Evolutionary conservation across 1,140 invertebrate species (phyloP).

Genomic region (Pseudomyrmex concolor): DNA sequence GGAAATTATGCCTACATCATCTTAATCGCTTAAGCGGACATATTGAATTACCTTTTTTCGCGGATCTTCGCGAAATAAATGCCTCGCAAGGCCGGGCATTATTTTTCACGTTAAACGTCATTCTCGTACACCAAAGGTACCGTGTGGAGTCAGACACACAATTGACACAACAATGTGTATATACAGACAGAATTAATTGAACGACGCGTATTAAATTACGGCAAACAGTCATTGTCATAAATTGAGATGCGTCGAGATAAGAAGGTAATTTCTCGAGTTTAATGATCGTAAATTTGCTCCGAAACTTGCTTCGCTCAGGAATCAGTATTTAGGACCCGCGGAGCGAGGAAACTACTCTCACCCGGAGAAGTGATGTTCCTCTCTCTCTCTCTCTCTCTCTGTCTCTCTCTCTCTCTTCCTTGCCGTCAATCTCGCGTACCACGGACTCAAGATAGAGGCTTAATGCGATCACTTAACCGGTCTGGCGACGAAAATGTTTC

Average conservation of each 20-base stretch:
- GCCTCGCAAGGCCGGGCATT: too few relatives aligned
- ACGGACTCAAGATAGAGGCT: neutral
- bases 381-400: too few relatives aligned
- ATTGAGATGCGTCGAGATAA: conserved; percentile 53
- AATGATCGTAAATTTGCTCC: conserved; percentile 52
- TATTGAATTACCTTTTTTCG: too few relatives aligned
- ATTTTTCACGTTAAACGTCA: too few relatives aligned
- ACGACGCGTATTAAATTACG: conserved; percentile 36
- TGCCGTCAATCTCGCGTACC: conserved; percentile 6
- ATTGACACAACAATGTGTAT: conserved; percentile 40
- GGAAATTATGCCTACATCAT: too few relatives aligned
- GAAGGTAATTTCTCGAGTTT: conserved; percentile 46
- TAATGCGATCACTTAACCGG: conserved; percentile 48
- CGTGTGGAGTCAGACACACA: neutral
- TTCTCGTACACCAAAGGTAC: neutral
- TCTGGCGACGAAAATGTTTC: conserved; percentile 26
- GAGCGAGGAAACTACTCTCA: conserved; percentile 44
- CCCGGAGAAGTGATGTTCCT: conserved; percentile 8
- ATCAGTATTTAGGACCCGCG: conserved; percentile 52
- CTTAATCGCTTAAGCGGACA: too few relatives aligned
- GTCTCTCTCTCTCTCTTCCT: conserved; percentile 12
- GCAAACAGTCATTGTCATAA: conserved; percentile 49
- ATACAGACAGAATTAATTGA: conserved; percentile 24
- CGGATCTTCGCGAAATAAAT: too few relatives aligned
- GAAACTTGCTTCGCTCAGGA: neutral